These are phyloP conservation scores for Peromyscus polionotus DNA, from an alignment of 2,113 vertebrate species.

Conservation along the genomic window DNA sequence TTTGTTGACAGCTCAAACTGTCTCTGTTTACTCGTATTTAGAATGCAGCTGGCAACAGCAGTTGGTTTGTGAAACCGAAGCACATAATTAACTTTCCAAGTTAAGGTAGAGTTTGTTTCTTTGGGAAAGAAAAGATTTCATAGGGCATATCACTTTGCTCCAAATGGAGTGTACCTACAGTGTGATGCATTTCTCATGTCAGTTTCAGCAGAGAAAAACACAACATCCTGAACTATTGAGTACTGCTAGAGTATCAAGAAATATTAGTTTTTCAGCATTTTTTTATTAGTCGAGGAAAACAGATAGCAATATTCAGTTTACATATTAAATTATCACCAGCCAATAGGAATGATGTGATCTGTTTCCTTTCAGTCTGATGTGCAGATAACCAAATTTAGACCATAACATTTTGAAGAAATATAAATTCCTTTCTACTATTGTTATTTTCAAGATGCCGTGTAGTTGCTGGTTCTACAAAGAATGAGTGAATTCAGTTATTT, in stretches of 20 bases:
- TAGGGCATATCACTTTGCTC: background rate
- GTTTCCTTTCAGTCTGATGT: background rate
- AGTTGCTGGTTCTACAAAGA: slow-evolving; percentile 33
- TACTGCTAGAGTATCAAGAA: background rate
- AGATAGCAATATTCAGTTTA: slow-evolving; percentile 9
- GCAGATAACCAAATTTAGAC: background rate
- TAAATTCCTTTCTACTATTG: background rate
- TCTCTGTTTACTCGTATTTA: slow-evolving; percentile 75
- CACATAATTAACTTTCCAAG: slow-evolving; percentile 70
- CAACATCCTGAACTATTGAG: background rate
- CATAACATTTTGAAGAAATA: slow-evolving; percentile 2
- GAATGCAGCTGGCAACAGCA: slow-evolving; percentile 79
- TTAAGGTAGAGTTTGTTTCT: slow-evolving; percentile 66
- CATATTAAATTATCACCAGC: background rate
- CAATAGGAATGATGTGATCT: background rate
- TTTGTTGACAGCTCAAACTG: slow-evolving; percentile 78
- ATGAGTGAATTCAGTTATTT: background rate
- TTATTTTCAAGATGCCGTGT: slow-evolving; percentile 11
- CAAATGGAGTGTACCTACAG: background rate
- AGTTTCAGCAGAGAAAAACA: background rate
- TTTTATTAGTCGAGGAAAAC: background rate
- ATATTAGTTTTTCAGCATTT: slow-evolving; percentile 15
- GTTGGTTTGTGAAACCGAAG: slow-evolving; percentile 77
- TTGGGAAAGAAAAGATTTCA: slow-evolving; percentile 30
- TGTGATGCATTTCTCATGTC: background rate